These are phyloP conservation scores for Chaetogeoica ovagalla DNA, from an alignment of 2,888 invertebrate species.

Conservation along the genomic window DNA sequence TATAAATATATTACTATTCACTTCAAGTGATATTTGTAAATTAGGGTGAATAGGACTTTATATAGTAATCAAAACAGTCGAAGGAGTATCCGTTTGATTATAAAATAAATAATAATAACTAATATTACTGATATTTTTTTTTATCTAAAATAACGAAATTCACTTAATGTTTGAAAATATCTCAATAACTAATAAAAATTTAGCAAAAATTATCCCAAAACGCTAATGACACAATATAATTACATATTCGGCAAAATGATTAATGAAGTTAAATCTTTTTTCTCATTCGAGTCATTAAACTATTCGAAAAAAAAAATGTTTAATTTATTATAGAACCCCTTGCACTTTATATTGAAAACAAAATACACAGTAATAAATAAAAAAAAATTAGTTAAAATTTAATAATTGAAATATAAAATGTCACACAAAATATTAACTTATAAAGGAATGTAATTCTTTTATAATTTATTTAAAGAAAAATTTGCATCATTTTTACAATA, in stretches of 20 bases:
- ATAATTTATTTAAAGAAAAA: too few relatives aligned
- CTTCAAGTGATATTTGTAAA: too few relatives aligned
- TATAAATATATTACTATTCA: too few relatives aligned
- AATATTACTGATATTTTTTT: not conserved
- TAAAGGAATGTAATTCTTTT: too few relatives aligned
- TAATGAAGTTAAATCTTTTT: slow-evolving; percentile 16
- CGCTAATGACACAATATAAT: not conserved
- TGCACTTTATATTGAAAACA: not conserved
- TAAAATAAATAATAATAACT: too few relatives aligned
- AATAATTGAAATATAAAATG: too few relatives aligned
- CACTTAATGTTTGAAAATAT: not conserved
- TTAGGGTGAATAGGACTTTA: too few relatives aligned
- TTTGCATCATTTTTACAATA: too few relatives aligned
- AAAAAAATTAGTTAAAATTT: not conserved
- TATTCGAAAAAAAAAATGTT: not conserved
- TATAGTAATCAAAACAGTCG: too few relatives aligned
- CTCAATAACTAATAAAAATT: slow-evolving; percentile 17
- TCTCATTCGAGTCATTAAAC: slow-evolving; percentile 8
- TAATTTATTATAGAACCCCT: not conserved
- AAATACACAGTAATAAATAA: not conserved
- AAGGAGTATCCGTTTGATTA: too few relatives aligned
- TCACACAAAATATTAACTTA: too few relatives aligned
- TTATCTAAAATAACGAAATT: not conserved
- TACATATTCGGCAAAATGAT: not conserved
- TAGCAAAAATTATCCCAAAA: slow-evolving; percentile 18